A percentile compares a stretch with the other conserved stretches of the same genome.
These are phyloP conservation scores for Rhea americana DNA, from an alignment of 2,113 vertebrate species.

Conservation along the genomic window DNA sequence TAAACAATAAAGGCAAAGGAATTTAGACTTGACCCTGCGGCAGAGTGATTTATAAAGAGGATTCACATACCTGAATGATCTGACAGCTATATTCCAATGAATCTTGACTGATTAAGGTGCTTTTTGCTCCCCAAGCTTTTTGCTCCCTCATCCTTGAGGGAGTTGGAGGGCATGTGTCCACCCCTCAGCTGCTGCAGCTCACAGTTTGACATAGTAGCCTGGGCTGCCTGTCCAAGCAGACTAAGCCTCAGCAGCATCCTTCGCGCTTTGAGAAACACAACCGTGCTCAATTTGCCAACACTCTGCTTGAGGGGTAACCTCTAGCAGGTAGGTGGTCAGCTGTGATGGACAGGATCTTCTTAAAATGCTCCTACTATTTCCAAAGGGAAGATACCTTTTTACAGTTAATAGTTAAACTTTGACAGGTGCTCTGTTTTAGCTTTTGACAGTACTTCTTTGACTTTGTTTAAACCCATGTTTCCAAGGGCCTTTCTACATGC, in stretches of 20 bases:
- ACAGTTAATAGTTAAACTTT: not conserved
- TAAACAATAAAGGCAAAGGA: not conserved
- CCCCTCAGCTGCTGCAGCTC: not conserved
- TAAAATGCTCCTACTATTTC: not conserved
- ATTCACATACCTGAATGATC: not conserved
- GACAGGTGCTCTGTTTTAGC: not conserved
- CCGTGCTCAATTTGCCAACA: accelerated
- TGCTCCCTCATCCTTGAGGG: not conserved
- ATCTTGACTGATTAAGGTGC: not conserved
- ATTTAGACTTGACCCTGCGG: not conserved
- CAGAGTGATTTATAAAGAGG: not conserved
- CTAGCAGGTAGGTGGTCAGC: not conserved
- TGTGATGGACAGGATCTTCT: not conserved
- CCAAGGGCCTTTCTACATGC: not conserved
- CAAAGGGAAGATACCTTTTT: not conserved
- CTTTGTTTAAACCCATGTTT: not conserved
- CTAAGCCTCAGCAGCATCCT: not conserved
- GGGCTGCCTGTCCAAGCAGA: not conserved
- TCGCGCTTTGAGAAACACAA: not conserved
- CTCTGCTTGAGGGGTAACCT: not conserved
- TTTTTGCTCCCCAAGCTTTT: not conserved
- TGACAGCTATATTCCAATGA: accelerated
- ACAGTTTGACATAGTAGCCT: not conserved
- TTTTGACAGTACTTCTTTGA: not conserved
- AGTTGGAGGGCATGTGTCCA: not conserved